Conservation (phyloP, 2,888 invertebrate species). For the Sinopyrophorus schimmeli region DNA sequence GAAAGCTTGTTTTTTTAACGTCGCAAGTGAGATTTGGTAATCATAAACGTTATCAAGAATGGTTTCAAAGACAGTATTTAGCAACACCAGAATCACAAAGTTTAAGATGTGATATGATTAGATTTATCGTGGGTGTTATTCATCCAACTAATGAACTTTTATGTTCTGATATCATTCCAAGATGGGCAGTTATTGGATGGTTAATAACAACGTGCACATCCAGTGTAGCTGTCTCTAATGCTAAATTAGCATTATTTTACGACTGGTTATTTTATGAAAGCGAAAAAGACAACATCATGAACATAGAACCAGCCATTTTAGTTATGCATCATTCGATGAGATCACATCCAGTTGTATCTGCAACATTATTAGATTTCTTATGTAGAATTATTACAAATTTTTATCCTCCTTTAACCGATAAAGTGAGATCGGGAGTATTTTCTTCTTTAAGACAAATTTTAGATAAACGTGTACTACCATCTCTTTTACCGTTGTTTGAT, state of each 20-base stretch:
- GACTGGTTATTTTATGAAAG: constrained; percentile 93
- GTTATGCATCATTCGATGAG: constrained; percentile 94
- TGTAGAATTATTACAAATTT: constrained; percentile 90
- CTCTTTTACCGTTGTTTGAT: constrained; percentile 83
- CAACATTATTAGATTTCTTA: constrained; percentile 86
- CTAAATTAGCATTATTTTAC: constrained; percentile 88
- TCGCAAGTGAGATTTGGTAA: constrained; percentile 85
- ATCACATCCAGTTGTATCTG: constrained; percentile 88
- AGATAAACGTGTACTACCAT: constrained; percentile 89
- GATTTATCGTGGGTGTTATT: constrained; percentile 91
- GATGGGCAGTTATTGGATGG: constrained; percentile 96
- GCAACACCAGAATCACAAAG: constrained; percentile 91
- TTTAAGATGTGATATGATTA: constrained; percentile 87
- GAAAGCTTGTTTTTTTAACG: constrained; percentile 85
- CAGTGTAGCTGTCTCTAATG: constrained; percentile 85
- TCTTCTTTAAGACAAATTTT: constrained; percentile 83
- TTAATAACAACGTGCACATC: constrained; percentile 88
- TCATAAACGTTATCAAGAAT: constrained; percentile 89
- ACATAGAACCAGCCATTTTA: constrained; percentile 91
- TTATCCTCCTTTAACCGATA: constrained; percentile 76
- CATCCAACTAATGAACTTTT: constrained; percentile 91
- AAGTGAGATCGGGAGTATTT: constrained; percentile 80
- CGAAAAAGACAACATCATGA: constrained; percentile 93
- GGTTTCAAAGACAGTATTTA: constrained; percentile 91
- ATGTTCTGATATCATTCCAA: constrained; percentile 92